Base-by-base conservation (phyloP, 1,140 invertebrate genomes). In the Antheraea pernyi region DNA sequence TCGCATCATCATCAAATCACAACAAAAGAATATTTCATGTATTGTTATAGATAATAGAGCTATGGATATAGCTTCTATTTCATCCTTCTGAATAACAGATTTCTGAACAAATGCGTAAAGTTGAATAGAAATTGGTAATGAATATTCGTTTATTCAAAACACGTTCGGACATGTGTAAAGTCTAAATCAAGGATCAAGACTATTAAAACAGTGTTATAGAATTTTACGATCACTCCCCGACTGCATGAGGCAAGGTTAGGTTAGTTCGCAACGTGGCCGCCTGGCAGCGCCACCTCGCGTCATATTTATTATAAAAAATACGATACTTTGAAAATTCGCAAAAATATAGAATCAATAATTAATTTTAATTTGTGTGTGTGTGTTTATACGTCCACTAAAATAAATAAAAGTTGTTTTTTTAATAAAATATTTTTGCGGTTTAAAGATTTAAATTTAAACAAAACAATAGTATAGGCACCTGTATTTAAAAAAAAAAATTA, bases 211-310 rank as follows among this genome's bases (percentile, higher is more conserved):
- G 67, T 77, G 46, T 53, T 53, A 68, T 78, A 78, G 68, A 76
- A 60, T 81, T 78, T 84, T 79, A 79, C 83, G 80, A 80, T 71
- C 67, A 72, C 76, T 76, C 77, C 72, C 80, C 71, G 80, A 74
- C 65, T 86, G 87, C 82, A 83, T 74, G 77, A 73, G 75, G 78
- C 76, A 84, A 84, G 81, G 86, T 87, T 84, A 88, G 81, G 84
- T 89, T 89, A 89, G 87, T 88, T 85, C 78, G 82, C 82, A 87
- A 85, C 84, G 86, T 83, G 87, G 80, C 77, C 82, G 89, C 86
- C 71, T 48, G 58, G 86, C 72, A 76, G 84, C 87, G 87, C 83
- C 86, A 85, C 79, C 82, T 78, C 81, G 80, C 85, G 78, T 11
- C 39, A 36, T 53, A 42, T 62, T 67, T 53, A 71, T 65, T 71